Conservation (phyloP, 2,888 invertebrate genomes). For the Amiota mariae region DNA sequence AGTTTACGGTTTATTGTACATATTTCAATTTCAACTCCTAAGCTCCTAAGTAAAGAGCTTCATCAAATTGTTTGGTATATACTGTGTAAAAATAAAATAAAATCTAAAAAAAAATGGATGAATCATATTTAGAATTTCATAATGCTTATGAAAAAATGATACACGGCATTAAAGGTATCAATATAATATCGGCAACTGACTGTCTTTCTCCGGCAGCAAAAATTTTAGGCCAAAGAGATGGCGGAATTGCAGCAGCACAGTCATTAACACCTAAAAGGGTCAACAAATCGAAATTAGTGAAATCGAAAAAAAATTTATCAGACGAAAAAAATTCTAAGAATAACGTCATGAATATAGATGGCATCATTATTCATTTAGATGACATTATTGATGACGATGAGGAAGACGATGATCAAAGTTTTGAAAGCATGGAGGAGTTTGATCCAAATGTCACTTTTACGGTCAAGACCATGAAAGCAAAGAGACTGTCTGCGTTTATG, state of each 20-base stretch:
- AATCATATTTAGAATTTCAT: conserved; percentile 3
- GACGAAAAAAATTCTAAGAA: background rate
- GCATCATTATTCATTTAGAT: conserved; percentile 3
- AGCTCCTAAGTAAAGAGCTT: no score
- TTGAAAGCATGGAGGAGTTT: background rate
- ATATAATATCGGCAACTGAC: background rate
- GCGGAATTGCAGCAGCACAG: background rate
- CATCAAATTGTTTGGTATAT: no score
- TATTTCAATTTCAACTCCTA: no score
- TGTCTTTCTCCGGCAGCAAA: conserved; percentile 5
- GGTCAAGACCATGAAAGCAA: background rate
- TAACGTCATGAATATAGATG: conserved; percentile 7
- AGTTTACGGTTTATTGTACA: no score
- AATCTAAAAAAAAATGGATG: background rate
- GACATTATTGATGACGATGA: background rate
- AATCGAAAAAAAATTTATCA: background rate
- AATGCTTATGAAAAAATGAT: background rate
- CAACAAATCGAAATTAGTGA: background rate
- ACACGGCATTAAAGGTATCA: background rate
- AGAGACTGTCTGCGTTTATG: background rate
- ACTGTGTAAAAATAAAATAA: background rate
- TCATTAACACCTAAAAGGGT: background rate
- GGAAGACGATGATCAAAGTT: background rate
- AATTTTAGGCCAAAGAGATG: background rate
- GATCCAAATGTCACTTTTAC: conserved; percentile 15